Evolutionary conservation across 2,113 vertebrate genomes (phyloP).

Genomic region (Hyperoodon ampullatus): DNA sequence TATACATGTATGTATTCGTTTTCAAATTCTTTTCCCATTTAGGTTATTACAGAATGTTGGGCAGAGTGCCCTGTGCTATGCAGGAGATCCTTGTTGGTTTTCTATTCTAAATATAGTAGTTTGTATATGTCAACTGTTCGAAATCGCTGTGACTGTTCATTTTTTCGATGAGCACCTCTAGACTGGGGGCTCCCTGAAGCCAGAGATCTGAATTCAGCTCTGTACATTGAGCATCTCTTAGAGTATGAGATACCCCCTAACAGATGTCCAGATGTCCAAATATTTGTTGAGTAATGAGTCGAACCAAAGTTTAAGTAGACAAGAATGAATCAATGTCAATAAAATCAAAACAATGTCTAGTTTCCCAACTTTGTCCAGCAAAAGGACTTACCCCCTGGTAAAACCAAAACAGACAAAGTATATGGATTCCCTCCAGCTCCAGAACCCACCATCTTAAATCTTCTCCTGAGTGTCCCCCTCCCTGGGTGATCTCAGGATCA

Average conservation of each 20-base stretch:
- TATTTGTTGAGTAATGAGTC: background rate
- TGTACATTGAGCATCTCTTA: background rate
- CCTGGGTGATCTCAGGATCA: background rate
- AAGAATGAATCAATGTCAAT: background rate
- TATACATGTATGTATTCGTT: background rate
- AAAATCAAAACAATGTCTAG: background rate
- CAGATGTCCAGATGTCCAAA: background rate
- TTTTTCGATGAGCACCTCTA: background rate
- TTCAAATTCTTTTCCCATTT: background rate
- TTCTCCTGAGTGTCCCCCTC: background rate
- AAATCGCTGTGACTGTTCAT: background rate
- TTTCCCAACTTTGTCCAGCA: background rate
- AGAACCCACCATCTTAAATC: background rate
- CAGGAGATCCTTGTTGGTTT: background rate
- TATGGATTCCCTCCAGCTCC: background rate
- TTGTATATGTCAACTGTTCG: background rate
- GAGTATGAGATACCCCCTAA: background rate
- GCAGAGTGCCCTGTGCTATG: background rate
- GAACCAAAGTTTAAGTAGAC: constrained; percentile 32
- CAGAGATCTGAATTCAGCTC: background rate
- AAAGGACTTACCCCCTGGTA: background rate
- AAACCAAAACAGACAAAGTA: background rate
- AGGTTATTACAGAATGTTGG: background rate
- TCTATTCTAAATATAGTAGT: background rate
- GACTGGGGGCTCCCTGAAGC: background rate